These are phyloP conservation scores for Pogoniulus pusillus DNA, from an alignment of 2,797 vertebrate genomes.

Conservation along the genomic window DNA sequence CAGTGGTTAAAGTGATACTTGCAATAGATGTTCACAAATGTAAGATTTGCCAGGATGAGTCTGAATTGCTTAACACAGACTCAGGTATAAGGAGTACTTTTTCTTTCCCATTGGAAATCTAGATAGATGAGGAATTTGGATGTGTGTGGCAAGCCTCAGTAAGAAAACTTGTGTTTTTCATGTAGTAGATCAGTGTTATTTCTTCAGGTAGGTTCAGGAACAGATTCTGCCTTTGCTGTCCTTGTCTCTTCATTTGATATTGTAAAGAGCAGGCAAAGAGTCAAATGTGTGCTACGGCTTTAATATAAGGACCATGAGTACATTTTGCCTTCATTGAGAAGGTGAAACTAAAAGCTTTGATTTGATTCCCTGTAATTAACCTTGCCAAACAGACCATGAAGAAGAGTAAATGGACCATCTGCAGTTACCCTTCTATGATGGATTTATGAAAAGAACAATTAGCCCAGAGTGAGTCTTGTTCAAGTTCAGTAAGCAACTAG, in stretches of 20 bases:
- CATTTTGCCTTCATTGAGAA: neutral
- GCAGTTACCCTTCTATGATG: neutral
- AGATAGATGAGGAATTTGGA: neutral
- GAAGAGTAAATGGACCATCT: constrained; percentile 7
- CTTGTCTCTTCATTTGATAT: neutral
- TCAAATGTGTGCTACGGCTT: neutral
- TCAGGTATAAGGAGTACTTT: neutral
- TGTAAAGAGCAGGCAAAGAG: neutral
- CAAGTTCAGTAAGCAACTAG: too few relatives aligned
- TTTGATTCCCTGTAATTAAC: constrained; percentile 35
- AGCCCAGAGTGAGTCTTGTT: neutral
- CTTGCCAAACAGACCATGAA: constrained; percentile 37
- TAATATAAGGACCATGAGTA: neutral
- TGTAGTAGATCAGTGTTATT: neutral
- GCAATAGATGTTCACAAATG: neutral
- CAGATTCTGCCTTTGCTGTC: neutral
- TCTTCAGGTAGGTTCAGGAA: neutral
- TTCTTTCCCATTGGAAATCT: neutral
- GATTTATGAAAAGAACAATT: constrained; percentile 1
- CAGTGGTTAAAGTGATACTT: neutral
- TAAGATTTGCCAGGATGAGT: neutral
- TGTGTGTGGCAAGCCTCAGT: neutral
- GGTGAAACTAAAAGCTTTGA: neutral
- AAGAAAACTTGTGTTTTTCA: neutral
- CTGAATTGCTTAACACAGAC: neutral